Conservation (phyloP, 2,113 vertebrate genomes). For the Gymnarchus niloticus region DNA sequence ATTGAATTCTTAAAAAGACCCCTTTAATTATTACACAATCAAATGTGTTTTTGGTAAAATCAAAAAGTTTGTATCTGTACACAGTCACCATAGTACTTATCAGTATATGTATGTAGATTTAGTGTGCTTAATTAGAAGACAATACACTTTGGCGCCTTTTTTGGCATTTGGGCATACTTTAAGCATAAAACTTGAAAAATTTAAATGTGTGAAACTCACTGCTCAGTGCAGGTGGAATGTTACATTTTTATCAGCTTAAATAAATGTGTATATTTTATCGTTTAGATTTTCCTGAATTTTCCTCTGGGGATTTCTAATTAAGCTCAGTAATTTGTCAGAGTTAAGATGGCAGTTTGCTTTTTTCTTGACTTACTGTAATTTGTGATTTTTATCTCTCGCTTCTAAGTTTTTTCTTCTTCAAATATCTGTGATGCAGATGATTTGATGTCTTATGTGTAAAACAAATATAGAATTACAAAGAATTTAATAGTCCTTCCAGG, state of each 20-base stretch:
- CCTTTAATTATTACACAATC: neutral
- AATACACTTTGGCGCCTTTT: neutral
- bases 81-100: no score
- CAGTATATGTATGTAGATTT: neutral
- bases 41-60: neutral
- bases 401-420: neutral
- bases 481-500: slow-evolving; percentile 42
- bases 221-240: neutral
- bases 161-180: neutral
- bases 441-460: slow-evolving; percentile 34
- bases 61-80: neutral
- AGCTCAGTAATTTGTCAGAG: neutral
- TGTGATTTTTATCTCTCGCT: neutral
- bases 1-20: neutral
- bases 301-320: no score
- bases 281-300: neutral
- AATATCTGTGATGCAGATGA: slow-evolving; percentile 29
- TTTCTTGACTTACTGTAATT: neutral
- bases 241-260: neutral
- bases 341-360: neutral
- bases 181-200: neutral
- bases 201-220: neutral
- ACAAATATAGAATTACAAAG: slow-evolving; percentile 38
- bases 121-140: neutral
- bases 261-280: neutral